Evolutionary conservation across 2,797 vertebrate species (phyloP), one percentile per base, ranked within the genome.

Genomic region (Syngnathus acus): DNA sequence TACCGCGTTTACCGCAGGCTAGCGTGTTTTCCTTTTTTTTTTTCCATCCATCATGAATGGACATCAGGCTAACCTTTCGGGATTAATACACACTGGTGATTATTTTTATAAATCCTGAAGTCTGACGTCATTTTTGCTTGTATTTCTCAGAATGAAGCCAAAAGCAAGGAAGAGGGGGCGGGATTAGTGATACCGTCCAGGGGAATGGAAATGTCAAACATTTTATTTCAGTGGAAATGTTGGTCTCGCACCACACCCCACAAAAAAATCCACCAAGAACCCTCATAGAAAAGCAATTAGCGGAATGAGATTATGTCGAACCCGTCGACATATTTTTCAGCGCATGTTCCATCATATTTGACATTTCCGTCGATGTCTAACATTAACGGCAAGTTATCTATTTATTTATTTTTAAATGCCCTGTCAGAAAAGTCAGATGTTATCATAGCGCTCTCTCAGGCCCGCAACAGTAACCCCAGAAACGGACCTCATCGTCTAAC

Each of bases 401-500:
- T 23, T 62, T 61, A 1, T 23, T 61, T 62, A 4, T 21, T 47
- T 47, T 47, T 47, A 16, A 7, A 39, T 42, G 39, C 13, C 39
- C 1, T 39, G 32, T 38, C 57, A 39, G 8, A 61, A 61, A 13
- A 21, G 6, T 2, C 9, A 32, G 7, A n/a, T 2, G 73, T 78
- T 67, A 60, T 71, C 63, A 19, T 65, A 14, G 65, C 59, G 40
- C 65, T 72, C 70, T 43, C n/a, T 23, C 13, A 21, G 13, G 79
- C 78, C 69, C 6, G 67, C 72, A 76, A 74, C 73, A 71, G 72
- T 78, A 84, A 88, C 88, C 86, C 72, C 65, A 40, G 68, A 76
- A 16, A 39, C 67, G 65, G 79, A 87, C 83, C 83, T 80, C 78
- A 87, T 88, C 84, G 10, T 64, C 73, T 60, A 87, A 87, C 87